Base-by-base conservation (phyloP, 2,113 vertebrate species). In the Ammodytes dubius region DNA sequence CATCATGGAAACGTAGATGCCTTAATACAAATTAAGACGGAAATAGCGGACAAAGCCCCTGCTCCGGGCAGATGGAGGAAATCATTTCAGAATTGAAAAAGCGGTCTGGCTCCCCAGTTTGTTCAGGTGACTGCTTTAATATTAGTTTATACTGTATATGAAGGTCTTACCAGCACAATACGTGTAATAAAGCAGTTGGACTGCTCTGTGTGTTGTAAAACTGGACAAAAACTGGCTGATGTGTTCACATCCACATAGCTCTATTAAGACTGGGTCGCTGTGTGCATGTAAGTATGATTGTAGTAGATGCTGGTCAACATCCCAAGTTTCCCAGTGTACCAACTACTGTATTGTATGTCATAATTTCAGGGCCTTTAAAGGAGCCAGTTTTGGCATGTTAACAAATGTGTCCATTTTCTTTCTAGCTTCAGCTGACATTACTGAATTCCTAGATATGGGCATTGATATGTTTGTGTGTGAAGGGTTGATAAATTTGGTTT, bases 271-370 rank as follows among this genome's bases (percentile, higher is more conserved):
- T 69, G 50, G 67, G 54, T 69, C 54, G 54, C 7, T 43, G 50
- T 19, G 67, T 54, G 50, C 39, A 19, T 42, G 65, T 50, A 5
- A 5, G 27, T 27, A 27, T 27, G 27, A 27, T 27, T 27, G 27
- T 27, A 27, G 27, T 27, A 67, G 46, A 67, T 52, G 35, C 46
- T 17, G 50, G 46, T 66, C 64, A 66, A 66, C 19, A 66, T 66
- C 13, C 27, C 2, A 66, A 35, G 12, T 49, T 49, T 15, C 2
- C 19, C 45, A 49, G 49, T 43, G 47, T 66, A 35, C 63, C 19
- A 49, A 27, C 5, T 49, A 15, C 46, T 66, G 45, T 35, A 47
- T 35, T 47, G 19, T 40, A 2, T 11, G 6, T 65, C 45, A 46
- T 65, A 7, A 65, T 65, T 11, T 47, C 27, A 27, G 27, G 27